Conservation (phyloP, 2,888 invertebrate species). For the Hylaea fasciaria region DNA sequence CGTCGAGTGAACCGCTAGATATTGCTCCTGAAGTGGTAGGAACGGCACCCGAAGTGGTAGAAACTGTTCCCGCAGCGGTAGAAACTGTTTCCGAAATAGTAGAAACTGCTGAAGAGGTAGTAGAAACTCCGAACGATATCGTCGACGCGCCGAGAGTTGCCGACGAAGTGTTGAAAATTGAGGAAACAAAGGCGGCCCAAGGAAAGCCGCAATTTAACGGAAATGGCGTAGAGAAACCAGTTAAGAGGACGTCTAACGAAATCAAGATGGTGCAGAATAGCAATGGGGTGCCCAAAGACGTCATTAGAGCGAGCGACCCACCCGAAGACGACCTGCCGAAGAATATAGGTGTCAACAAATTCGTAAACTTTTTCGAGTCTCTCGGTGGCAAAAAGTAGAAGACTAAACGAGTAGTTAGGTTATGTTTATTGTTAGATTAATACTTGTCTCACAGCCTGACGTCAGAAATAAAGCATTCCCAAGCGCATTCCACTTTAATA, state of each 20-base stretch:
- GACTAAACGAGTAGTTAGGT: background rate
- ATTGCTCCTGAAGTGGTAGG: slow-evolving; percentile 2
- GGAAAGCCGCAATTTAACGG: slow-evolving; percentile 52
- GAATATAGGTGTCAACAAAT: slow-evolving; percentile 80
- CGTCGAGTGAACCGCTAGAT: slow-evolving; percentile 1
- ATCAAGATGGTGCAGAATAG: slow-evolving; percentile 72
- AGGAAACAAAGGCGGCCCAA: slow-evolving; percentile 5
- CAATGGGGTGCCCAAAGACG: slow-evolving; percentile 71
- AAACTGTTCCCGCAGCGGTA: slow-evolving; percentile 16
- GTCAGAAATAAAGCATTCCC: too few relatives aligned
- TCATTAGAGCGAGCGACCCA: slow-evolving; percentile 77
- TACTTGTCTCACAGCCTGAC: slow-evolving; percentile 5
- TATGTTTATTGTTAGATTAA: slow-evolving; percentile 4
- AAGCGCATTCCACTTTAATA: too few relatives aligned
- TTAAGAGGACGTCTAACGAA: slow-evolving; percentile 71
- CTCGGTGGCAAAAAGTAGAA: slow-evolving; percentile 76
- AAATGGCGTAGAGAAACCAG: slow-evolving; percentile 47
- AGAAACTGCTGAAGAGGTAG: slow-evolving; percentile 13
- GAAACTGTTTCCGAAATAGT: slow-evolving; percentile 23
- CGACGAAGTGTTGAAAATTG: slow-evolving; percentile 12
- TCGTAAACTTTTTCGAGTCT: slow-evolving; percentile 80
- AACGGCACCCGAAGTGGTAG: slow-evolving; percentile 8
- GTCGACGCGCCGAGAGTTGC: slow-evolving; percentile 25
- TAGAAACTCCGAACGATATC: slow-evolving; percentile 16
- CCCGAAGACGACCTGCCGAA: slow-evolving; percentile 80